Evolutionary conservation across 2,888 invertebrate species (phyloP), one percentile per base, ranked within the genome.

Genomic region (Sminthurinus aureus): DNA sequence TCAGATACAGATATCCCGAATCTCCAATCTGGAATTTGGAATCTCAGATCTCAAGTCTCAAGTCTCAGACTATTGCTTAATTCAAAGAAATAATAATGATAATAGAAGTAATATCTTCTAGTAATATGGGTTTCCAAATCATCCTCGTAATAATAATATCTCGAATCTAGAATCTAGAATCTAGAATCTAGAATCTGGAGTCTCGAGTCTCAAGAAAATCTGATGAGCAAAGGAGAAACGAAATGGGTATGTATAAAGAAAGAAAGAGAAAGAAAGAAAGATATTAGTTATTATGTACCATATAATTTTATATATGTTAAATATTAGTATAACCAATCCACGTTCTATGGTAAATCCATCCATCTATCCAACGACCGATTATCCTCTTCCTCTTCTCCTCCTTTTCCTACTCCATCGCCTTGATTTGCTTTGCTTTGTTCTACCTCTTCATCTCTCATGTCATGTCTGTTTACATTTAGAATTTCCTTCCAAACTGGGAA

Each of bases 41-140:
- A 38, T 38, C 38, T 38, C 38, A 38, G 6, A 38, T 38, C 38
- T 38, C 38, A 38, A 38, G 6, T 38, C 38, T 38, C 38, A 38
- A 38, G 67, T n/a, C 20, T 18, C 18, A 11, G n/a, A 0, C n/a
- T n/a, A n/a, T 67, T n/a, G 15, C n/a, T 15, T 24, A 71, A 71
- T 71, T 22, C 22, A 2, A 26, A 26, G 71, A 67, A 71, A 71
- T 71, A 13, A 6, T 22, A 13, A 24, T 22, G 13, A 26, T 71
- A 71, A 71, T 71, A 71, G 24, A 24, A 71, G 24, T 71, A 22
- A 71, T 71, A 38, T 38, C 38, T 38, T 38, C 38, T 38, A 38
- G 38, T 38, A 71, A 71, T 71, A 71, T 71, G 71, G 26, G 71
- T 71, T 71, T 71, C 26, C 71, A 71, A 71, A 71, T 71, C 24